Conservation (phyloP, 2,888 invertebrate genomes). For the Pecten maximus region DNA sequence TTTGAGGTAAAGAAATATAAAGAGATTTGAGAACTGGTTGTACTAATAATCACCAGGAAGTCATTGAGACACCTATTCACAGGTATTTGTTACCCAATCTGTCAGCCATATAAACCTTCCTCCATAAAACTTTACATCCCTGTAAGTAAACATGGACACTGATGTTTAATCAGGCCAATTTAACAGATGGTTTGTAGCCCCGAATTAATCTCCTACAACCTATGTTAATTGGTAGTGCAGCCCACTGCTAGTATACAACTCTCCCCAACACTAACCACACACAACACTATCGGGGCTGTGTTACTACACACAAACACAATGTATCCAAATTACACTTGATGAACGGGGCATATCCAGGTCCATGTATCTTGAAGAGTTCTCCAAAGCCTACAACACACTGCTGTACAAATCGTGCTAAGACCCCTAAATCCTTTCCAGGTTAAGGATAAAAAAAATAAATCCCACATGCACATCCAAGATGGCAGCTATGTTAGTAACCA, state of each 20-base stretch:
- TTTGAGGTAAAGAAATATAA: neutral
- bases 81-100: neutral
- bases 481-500: neutral
- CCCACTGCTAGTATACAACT: too few species aligned
- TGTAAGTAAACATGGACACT: neutral
- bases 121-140: conserved; percentile 18
- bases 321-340: neutral
- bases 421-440: neutral
- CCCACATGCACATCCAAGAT: neutral
- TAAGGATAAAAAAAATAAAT: neutral
- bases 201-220: conserved; percentile 30
- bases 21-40: neutral
- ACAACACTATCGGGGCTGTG: neutral
- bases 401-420: neutral
- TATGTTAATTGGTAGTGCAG: too few species aligned
- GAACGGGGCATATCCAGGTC: neutral
- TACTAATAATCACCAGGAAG: neutral
- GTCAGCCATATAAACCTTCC: neutral
- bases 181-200: conserved; percentile 22
- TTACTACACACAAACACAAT: neutral
- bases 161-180: neutral
- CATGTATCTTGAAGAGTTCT: neutral
- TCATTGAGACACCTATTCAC: neutral
- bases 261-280: too few species aligned
- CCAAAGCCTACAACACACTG: neutral